These are phyloP conservation scores for Mionectes macconnelli DNA, from an alignment of 2,113 vertebrate genomes.

Conservation along the genomic window DNA sequence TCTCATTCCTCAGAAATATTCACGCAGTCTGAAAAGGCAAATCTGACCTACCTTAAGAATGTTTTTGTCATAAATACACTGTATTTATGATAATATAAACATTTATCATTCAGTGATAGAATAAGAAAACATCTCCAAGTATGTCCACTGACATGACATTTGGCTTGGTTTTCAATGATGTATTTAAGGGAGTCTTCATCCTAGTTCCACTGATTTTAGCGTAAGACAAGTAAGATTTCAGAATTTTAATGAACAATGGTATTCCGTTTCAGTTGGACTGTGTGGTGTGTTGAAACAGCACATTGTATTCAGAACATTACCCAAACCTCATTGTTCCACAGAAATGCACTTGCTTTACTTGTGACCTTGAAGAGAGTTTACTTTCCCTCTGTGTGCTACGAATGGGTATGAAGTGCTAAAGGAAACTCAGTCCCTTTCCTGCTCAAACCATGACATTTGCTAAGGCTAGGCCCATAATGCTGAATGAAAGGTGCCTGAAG, in stretches of 20 bases:
- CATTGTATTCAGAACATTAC: not conserved
- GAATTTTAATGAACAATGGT: not conserved
- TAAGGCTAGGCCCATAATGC: not conserved
- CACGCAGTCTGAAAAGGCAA: not conserved
- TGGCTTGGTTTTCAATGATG: not conserved
- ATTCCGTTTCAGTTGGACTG: not conserved
- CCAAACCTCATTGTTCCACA: not conserved
- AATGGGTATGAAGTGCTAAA: not conserved
- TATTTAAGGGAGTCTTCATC: not conserved
- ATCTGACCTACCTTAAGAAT: not conserved
- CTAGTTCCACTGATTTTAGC: not conserved
- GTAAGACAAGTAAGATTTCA: not conserved
- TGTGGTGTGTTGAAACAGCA: not conserved
- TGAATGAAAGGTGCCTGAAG: not conserved
- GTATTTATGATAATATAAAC: not conserved
- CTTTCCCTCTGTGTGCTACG: fast-evolving
- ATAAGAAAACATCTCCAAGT: not conserved
- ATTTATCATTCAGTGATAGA: not conserved
- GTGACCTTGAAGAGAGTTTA: not conserved
- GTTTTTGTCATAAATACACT: not conserved
- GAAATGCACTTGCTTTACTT: not conserved
- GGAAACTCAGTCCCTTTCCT: not conserved
- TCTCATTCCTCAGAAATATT: not conserved
- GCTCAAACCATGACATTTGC: not conserved
- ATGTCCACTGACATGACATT: not conserved